Evolutionary conservation across 2,797 vertebrate species (phyloP).

Genomic region (Stomatorhinus walkeri): DNA sequence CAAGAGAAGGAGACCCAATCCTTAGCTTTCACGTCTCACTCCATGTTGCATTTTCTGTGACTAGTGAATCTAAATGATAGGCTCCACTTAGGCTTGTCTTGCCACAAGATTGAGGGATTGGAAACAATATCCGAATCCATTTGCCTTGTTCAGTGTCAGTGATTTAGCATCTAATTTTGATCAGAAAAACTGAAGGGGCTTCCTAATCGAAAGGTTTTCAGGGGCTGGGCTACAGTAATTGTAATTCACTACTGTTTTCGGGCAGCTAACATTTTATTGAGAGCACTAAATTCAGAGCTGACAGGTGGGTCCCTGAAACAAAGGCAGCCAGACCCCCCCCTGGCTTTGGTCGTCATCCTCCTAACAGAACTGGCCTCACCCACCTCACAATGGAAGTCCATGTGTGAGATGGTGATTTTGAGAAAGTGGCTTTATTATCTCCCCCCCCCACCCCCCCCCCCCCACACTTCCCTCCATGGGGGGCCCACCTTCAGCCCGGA

Average conservation of each 20-base stretch:
- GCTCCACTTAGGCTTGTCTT: constrained; percentile 3
- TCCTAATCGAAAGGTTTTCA: constrained; percentile 11
- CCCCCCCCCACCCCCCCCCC: background rate
- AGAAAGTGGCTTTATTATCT: constrained; percentile 4
- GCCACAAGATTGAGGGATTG: constrained; percentile 18
- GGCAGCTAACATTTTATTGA: background rate
- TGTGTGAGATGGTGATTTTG: constrained; percentile 14
- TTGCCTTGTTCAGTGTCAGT: constrained; percentile 16
- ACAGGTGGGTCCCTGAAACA: constrained; percentile 19
- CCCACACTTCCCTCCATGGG: constrained; percentile 10
- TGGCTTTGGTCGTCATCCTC: constrained; percentile 22
- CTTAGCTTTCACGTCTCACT: background rate
- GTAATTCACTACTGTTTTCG: constrained; percentile 3
- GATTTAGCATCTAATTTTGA: constrained; percentile 14
- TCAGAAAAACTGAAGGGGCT: constrained; percentile 5
- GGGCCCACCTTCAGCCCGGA: constrained; percentile 35
- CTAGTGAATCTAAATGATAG: background rate
- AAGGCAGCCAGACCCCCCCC: background rate
- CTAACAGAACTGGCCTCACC: background rate
- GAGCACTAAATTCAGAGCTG: constrained; percentile 1
- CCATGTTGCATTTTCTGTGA: constrained; percentile 16
- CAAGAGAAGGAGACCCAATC: background rate
- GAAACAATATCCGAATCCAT: constrained; percentile 24
- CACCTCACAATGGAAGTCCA: constrained; percentile 2
- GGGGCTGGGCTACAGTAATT: background rate